Conservation (phyloP, 1,140 invertebrate species). For the Nilaparvata lugens region DNA sequence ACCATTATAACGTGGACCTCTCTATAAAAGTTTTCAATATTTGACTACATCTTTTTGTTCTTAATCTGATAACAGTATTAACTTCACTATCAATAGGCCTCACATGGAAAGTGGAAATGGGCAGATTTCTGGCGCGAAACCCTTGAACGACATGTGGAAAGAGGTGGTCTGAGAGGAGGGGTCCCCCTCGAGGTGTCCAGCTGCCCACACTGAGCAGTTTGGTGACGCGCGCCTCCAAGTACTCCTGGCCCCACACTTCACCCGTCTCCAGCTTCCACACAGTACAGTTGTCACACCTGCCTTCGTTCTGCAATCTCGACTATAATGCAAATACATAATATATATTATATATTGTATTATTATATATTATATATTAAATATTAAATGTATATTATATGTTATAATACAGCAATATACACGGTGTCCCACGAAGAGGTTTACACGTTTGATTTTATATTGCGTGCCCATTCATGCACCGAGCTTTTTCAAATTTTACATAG, state of each 20-base stretch:
- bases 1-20: too few relatives aligned
- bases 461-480: too few relatives aligned
- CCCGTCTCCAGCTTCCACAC: slow-evolving; percentile 52
- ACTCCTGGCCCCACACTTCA: slow-evolving; percentile 53
- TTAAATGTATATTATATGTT: too few relatives aligned
- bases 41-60: too few relatives aligned
- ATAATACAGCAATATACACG: too few relatives aligned
- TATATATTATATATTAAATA: too few relatives aligned
- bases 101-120: slow-evolving; percentile 60
- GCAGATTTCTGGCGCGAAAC: slow-evolving; percentile 60
- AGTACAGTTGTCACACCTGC: slow-evolving; percentile 51
- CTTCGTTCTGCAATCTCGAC: slow-evolving; percentile 40
- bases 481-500: too few relatives aligned
- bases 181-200: slow-evolving; percentile 61
- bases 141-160: slow-evolving; percentile 72
- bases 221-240: slow-evolving; percentile 16
- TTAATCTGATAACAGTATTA: too few relatives aligned
- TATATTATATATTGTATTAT: too few relatives aligned
- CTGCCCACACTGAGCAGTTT: slow-evolving; percentile 52
- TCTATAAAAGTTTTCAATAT: too few relatives aligned
- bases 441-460: too few relatives aligned
- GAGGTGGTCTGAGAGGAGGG: slow-evolving; percentile 52
- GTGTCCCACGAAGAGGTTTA: too few relatives aligned
- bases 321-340: slow-evolving; percentile 30
- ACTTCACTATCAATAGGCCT: slow-evolving; percentile 28